Base-by-base conservation (phyloP, 23 tunicate genomes). In the Diplosoma virens region DNA sequence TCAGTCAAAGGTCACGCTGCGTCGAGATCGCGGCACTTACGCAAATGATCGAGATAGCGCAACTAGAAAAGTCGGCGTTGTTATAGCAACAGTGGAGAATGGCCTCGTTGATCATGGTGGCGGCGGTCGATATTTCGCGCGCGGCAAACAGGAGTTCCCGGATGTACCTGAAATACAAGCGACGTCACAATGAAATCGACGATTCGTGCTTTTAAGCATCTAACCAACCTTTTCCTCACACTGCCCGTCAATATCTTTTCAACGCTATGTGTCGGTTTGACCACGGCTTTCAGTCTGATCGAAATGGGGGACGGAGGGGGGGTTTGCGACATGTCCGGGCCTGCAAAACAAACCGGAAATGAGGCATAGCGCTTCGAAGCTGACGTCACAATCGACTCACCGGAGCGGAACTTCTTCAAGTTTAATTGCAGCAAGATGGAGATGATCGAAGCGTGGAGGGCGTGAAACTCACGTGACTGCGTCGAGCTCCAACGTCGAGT, bases 401-500 rank as follows among this genome's bases (percentile, higher is more conserved):
- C 93, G 36, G 75, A 53, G 33, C 61, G 79, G 37, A 88, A 56
- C 5, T 59, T 36, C 5, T 76, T 67, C 32, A 88, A 18, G 45
- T 88, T 83, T 32, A 67, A 31, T 58, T 88, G 95, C 25, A 88
- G 64, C 20, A 88, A 69, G 56, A 88, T 31, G 66, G 76, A 59
- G 25, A 79, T 67, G 48, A 88, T 37, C 4, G 78, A 67, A 1
- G 87, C 22, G 79, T 88, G 95, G 18, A 88, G 66, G 33, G 77
- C 25, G 30, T 48, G 83, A 31, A 88, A 82, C n/a, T 88, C 87
- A 26, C 95, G 77, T 48, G 95, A 81, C 75, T 81, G 87, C 60
- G 84, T 65, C 30, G 95, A 88, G 37, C 87, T 88, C 95, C 95
- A 88, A 31, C 95, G 80, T 22, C 95, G 83, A 53, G 79, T 67